phyloP scores from a whole-genome alignment of 2,113 vertebrate genomes.

The Hassar affinis region DNA sequence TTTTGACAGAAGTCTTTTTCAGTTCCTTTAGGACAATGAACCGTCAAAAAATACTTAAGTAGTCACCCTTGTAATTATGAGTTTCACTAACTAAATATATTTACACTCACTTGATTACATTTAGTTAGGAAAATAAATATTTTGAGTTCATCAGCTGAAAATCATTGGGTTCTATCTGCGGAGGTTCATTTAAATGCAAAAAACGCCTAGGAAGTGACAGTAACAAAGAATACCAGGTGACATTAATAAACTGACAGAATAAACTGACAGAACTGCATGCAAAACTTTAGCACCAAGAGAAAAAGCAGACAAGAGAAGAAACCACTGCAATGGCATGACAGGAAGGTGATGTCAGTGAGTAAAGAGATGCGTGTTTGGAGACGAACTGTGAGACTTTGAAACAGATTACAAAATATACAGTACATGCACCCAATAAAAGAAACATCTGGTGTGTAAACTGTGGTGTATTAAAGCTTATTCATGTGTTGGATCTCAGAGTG shows the following conservation, averaged over 20 bases:
- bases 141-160: no score
- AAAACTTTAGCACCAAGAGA: not conserved
- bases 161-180: no score
- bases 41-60: no score
- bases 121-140: no score
- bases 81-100: no score
- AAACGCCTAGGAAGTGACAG: not conserved
- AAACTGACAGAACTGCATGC: not conserved
- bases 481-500: not conserved
- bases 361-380: not conserved
- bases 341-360: not conserved
- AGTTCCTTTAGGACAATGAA: no score
- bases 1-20: no score
- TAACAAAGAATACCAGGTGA: not conserved
- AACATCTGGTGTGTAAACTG: not conserved
- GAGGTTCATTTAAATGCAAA: no score
- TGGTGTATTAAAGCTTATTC: not conserved
- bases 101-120: no score
- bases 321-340: not conserved
- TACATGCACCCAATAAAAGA: not conserved
- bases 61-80: no score
- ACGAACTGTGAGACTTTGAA: not conserved
- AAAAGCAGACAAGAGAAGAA: not conserved
- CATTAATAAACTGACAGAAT: not conserved
- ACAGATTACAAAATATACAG: constrained; percentile 1